Evolutionary conservation across 2,797 vertebrate species (phyloP).

Genomic region (Anguilla obscura): DNA sequence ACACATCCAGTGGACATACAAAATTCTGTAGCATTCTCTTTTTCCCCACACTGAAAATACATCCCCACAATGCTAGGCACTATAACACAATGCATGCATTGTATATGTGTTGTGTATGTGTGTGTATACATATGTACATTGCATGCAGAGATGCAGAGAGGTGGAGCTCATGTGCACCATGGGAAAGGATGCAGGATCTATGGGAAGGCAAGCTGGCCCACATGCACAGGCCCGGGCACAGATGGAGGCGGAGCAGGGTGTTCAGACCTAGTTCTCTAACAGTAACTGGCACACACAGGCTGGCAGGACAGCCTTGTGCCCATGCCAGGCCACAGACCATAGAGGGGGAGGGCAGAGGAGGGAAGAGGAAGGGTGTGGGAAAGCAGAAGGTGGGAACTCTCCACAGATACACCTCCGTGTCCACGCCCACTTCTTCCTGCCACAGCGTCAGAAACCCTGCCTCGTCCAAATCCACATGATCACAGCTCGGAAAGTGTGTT

Average conservation of each 20-base stretch:
- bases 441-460: conserved; percentile 16
- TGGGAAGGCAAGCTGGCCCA: conserved; percentile 58
- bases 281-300: conserved; percentile 48
- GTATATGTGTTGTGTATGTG: not conserved
- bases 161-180: conserved; percentile 19
- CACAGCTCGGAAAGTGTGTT: conserved; percentile 55
- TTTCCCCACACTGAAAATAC: not conserved
- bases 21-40: not conserved
- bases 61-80: not conserved
- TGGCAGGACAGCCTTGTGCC: not conserved
- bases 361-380: not conserved
- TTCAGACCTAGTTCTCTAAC: conserved; percentile 62
- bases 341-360: conserved; percentile 29
- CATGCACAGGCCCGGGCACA: conserved; percentile 67
- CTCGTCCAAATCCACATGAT: conserved; percentile 52
- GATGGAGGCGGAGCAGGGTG: conserved; percentile 76
- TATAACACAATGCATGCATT: not conserved
- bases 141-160: not conserved
- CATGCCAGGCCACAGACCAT: conserved; percentile 47
- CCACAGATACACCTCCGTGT: conserved; percentile 44
- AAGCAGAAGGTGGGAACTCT: not conserved
- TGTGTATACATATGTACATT: not conserved
- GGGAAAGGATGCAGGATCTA: conserved; percentile 47
- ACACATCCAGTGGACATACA: not conserved
- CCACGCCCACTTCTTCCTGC: conserved; percentile 20